These are phyloP conservation scores for Tokudaia muenninki DNA, from an alignment of 2,797 vertebrate species.

Conservation along the genomic window DNA sequence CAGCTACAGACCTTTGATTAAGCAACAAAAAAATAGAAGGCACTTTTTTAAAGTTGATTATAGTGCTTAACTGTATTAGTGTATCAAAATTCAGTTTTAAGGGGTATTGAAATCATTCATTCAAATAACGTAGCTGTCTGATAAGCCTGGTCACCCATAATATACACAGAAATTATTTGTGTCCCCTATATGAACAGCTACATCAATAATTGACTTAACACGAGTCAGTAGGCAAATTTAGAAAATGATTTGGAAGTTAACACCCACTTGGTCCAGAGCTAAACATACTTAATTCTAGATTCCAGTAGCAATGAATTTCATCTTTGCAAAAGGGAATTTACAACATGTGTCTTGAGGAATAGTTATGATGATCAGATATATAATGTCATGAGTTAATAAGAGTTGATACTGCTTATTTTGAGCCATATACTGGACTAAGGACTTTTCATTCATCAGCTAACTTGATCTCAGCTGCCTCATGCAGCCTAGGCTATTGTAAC, in stretches of 20 bases:
- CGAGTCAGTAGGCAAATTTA: neutral
- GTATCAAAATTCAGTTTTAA: neutral
- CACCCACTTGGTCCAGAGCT: neutral
- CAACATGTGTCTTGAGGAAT: neutral
- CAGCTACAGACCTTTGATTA: neutral
- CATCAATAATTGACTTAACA: neutral
- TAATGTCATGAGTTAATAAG: neutral
- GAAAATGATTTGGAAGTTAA: neutral
- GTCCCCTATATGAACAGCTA: neutral
- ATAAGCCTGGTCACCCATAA: neutral
- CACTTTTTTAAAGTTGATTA: constrained; percentile 9
- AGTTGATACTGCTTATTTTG: neutral
- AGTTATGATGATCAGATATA: neutral
- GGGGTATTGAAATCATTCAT: neutral
- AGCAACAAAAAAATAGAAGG: neutral
- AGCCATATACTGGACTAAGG: neutral
- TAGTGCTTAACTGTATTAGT: neutral
- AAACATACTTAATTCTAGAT: constrained; percentile 7
- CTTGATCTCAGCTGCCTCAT: neutral
- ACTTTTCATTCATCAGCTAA: neutral
- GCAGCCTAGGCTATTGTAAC: neutral
- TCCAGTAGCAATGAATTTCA: neutral
- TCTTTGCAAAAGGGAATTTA: constrained; percentile 19
- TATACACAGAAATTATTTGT: neutral
- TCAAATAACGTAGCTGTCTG: neutral